Evolutionary conservation across 2,797 vertebrate genomes (phyloP).

Genomic region (Acanthornis magna): DNA sequence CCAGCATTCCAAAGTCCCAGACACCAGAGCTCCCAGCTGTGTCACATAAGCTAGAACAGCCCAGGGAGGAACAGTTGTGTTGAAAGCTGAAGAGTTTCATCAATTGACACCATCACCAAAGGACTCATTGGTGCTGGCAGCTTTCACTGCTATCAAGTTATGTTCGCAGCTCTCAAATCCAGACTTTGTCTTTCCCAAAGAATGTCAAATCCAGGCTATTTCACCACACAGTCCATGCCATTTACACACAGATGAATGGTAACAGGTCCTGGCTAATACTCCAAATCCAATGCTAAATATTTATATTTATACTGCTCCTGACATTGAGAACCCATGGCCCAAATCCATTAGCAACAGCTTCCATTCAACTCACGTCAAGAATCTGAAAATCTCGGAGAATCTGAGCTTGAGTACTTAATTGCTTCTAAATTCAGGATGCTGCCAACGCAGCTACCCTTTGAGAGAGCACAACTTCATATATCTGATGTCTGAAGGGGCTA

Average conservation of each 20-base stretch:
- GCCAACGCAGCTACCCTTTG: neutral
- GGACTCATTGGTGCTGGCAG: neutral
- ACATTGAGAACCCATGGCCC: neutral
- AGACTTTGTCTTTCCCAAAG: neutral
- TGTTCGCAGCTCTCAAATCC: neutral
- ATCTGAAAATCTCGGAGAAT: neutral
- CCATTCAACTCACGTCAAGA: neutral
- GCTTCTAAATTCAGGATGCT: neutral
- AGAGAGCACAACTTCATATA: neutral
- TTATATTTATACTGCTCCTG: neutral
- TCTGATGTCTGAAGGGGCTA: neutral
- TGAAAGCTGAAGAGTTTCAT: neutral
- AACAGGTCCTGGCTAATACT: neutral
- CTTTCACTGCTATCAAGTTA: neutral
- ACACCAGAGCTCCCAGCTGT: neutral
- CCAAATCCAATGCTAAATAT: neutral
- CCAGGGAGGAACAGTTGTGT: neutral
- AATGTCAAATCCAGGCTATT: neutral
- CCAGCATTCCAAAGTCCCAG: neutral
- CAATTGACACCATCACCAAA: neutral
- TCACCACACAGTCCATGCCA: neutral
- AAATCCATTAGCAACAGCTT: neutral
- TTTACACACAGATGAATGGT: neutral
- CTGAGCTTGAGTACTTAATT: neutral
- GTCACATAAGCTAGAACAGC: neutral